phyloP scores from a whole-genome alignment of 2,888 invertebrate genomes.

The Philopedon plagiatum region DNA sequence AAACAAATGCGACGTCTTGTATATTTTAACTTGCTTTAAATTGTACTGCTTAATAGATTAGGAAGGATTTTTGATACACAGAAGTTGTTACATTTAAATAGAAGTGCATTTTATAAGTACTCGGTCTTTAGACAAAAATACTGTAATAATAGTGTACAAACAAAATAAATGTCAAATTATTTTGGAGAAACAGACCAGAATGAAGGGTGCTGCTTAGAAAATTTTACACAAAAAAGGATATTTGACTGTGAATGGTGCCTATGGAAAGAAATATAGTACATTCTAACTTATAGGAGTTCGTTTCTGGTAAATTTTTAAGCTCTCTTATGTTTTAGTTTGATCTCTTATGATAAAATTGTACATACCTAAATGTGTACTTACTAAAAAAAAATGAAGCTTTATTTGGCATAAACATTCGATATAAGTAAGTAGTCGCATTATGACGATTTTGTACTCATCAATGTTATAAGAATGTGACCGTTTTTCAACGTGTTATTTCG shows the following conservation, averaged over 20 bases:
- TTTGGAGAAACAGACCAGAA: slow-evolving; percentile 23
- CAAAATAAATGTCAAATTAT: slow-evolving; percentile 31
- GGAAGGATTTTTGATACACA: too few species aligned
- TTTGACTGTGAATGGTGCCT: slow-evolving; percentile 41
- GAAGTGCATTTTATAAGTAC: too few species aligned
- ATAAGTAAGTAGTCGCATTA: background rate
- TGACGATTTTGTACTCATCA: background rate
- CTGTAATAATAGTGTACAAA: slow-evolving; percentile 16
- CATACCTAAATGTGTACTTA: slow-evolving; percentile 39
- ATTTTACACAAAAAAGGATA: slow-evolving; percentile 30
- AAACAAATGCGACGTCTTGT: too few species aligned
- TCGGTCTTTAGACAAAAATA: background rate
- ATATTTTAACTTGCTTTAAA: too few species aligned
- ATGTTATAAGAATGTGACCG: slow-evolving; percentile 10
- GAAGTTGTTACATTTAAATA: too few species aligned
- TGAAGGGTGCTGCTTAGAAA: slow-evolving; percentile 38
- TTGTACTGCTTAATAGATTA: too few species aligned
- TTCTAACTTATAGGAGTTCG: slow-evolving; percentile 15
- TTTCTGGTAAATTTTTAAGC: slow-evolving; percentile 25
- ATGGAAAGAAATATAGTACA: slow-evolving; percentile 35
- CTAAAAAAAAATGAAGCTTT: slow-evolving; percentile 31
- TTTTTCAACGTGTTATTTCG: slow-evolving; percentile 10
- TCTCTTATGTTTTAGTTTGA: slow-evolving; percentile 34
- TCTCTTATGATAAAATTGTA: slow-evolving; percentile 34
- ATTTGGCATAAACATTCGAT: slow-evolving; percentile 16